Base-by-base conservation (phyloP, 2,113 vertebrate species). In the Chunga burmeisteri region DNA sequence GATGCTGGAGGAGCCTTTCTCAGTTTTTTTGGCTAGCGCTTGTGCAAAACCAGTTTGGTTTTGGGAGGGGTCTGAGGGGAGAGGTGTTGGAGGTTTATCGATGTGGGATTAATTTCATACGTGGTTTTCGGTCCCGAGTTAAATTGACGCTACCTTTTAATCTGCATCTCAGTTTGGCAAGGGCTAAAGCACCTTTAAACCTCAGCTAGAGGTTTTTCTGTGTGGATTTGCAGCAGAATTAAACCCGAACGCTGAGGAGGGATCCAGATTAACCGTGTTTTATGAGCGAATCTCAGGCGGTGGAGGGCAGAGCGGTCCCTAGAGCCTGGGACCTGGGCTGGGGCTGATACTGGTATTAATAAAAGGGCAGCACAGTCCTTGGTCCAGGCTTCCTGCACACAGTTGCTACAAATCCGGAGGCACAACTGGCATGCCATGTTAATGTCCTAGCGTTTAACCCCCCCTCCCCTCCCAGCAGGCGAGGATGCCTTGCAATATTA, bases 351-450 rank as follows among this genome's bases (percentile, higher is more conserved):
- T 62, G 63, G 19, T 56, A 8, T 63, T n/a, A 59, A 30, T 17
- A 27, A 19, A 56, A 90, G 19, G 21, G 11, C 46, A 73, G 36
- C 23, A 2, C 27, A 36, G 32, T 61, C 19, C 1, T 77, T 50
- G 38, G 34, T 44, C 47, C 47, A 17, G 42, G 58, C 77, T 94
- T 83, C 53, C 68, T 85, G 6, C 53, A 5, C 74, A 1, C 73
- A 81, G 78, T 88, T 85, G 77, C 49, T 94, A 26, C 83, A 73
- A 87, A 34, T 81, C 46, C 16, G 27, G 83, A 73, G 96, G 85
- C 74, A 74, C 90, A 94, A 88, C 34, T 79, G 92, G 82, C 88
- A 47, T 59, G 68, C 47, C 77, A 58, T 7, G 36, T 68, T 70
- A 2, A 19, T 63, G 77, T 74, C 80, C 74, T 40, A 53, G 53